Evolutionary conservation across 1,140 invertebrate genomes (phyloP), one percentile per base, ranked within the genome.

Genomic region (Pseudomyrmex sp.): DNA sequence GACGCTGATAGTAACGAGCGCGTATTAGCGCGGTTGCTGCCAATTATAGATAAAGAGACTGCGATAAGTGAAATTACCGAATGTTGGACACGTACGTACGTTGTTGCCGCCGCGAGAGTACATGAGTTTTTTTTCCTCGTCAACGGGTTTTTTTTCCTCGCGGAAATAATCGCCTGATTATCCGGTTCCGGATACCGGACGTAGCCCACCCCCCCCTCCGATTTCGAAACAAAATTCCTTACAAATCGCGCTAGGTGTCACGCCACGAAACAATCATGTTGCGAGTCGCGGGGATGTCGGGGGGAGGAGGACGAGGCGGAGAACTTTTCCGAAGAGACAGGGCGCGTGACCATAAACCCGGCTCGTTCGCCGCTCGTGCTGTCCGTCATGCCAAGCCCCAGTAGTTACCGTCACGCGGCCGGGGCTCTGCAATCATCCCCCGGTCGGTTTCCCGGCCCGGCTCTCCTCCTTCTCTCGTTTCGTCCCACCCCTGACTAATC

Each of bases 381-480:
- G 92, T 93, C 92, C 87, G 91, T 92, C 91, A 91, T 85, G 88
- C 85, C 91, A 91, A 93, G 88, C 91, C 92, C 92, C 91, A 88
- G 92, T 93, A 93, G 93, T 93, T 93, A 93, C 90, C 91, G 92
- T 93, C 92, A 93, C 92, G 93, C 92, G 92, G 91, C 90, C 92
- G 89, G 35, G 35, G 85, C 86, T 89, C 90, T 86, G 89, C 91
- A 92, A 93, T 93, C 92, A 93, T 93, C 89, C 90, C 52, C 85
- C 88, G 90, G 35, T 90, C 87, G 87, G 85, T 86, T 35, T 62
- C 62, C 56, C 82, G 56, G 63, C 82, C 69, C 86, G 85, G 82
- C 63, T 82, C 83, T 76, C 68, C 73, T 18, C 35, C 12, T 65
- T 48, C 26, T 44, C 18, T 46, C 23, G 44, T 48, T 23, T 69